These are phyloP conservation scores for Epizoanthus scotinus DNA, from an alignment of 92 coral and sea anemone genomes.

Conservation along the genomic window DNA sequence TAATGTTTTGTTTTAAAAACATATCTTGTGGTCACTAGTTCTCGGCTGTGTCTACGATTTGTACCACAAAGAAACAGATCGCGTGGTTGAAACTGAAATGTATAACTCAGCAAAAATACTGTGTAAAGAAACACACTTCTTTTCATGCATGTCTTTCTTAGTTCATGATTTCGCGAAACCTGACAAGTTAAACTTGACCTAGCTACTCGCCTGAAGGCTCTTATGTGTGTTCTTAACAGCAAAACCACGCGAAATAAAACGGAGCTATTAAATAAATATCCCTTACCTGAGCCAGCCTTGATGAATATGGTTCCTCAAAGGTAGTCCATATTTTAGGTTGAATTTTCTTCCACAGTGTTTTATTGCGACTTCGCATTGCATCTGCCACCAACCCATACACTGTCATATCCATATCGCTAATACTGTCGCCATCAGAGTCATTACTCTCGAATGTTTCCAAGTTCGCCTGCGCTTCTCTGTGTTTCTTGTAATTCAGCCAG, in stretches of 20 bases:
- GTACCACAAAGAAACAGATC: neutral
- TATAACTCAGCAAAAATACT: too few species aligned
- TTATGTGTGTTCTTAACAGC: too few species aligned
- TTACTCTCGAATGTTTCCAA: slow-evolving; percentile 78
- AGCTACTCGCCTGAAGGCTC: too few species aligned
- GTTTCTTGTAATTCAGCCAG: slow-evolving; percentile 95
- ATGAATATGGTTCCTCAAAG: slow-evolving; percentile 93
- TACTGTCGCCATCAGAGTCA: slow-evolving; percentile 86
- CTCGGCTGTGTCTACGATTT: neutral
- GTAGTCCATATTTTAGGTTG: slow-evolving; percentile 91
- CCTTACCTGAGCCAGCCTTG: slow-evolving; percentile 88
- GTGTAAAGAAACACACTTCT: too few species aligned
- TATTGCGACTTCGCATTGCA: slow-evolving; percentile 69
- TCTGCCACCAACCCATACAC: slow-evolving; percentile 83
- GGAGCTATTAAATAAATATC: neutral
- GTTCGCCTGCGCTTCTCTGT: slow-evolving; percentile 97
- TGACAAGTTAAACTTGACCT: too few species aligned
- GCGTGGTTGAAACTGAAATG: slow-evolving; percentile 1
- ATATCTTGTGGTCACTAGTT: neutral
- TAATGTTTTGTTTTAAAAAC: slow-evolving; percentile 4
- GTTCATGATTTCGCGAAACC: too few species aligned
- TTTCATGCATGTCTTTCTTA: too few species aligned
- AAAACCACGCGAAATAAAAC: slow-evolving; percentile 1
- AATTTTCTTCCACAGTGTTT: slow-evolving; percentile 75
- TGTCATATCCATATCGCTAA: slow-evolving; percentile 88